A percentile compares a stretch with the other conserved stretches of the same genome.
These are phyloP conservation scores for Dexiosoma caninum DNA, from an alignment of 2,888 invertebrate species.

Conservation along the genomic window DNA sequence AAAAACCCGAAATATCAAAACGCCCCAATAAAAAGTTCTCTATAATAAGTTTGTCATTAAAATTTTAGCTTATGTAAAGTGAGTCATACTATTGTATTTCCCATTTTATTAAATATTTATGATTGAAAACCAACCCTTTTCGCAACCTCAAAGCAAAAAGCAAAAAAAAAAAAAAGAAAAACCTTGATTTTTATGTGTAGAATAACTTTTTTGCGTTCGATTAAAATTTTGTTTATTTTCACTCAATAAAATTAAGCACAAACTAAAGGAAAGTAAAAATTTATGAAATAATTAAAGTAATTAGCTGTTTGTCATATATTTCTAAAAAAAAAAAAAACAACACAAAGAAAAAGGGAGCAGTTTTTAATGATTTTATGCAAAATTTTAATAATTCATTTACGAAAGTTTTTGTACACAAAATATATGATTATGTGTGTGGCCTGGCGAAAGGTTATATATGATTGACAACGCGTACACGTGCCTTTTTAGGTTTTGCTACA, in stretches of 20 bases:
- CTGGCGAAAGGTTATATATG: slow-evolving; percentile 41
- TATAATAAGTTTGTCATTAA: not conserved
- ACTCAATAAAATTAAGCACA: slow-evolving; percentile 25
- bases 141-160: not conserved
- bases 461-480: slow-evolving; percentile 49
- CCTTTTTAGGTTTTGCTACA: not conserved
- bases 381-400: slow-evolving; percentile 8
- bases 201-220: slow-evolving; percentile 12
- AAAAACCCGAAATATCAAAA: too few species aligned
- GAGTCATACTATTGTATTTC: not conserved
- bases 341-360: slow-evolving; percentile 52
- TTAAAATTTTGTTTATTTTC: slow-evolving; percentile 35
- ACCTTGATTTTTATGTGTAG: not conserved
- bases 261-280: not conserved
- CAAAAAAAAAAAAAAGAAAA: not conserved
- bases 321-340: slow-evolving; percentile 9
- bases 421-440: slow-evolving; percentile 25
- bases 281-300: slow-evolving; percentile 28
- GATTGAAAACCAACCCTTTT: not conserved
- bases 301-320: slow-evolving; percentile 30
- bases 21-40: too few species aligned
- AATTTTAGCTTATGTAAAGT: not conserved
- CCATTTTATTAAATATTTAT: not conserved
- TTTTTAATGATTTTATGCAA: slow-evolving; percentile 53
- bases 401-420: not conserved